Evolutionary conservation across 2,888 invertebrate species (phyloP), one percentile per base, ranked within the genome.

Genomic region (Pachydiplax longipennis): DNA sequence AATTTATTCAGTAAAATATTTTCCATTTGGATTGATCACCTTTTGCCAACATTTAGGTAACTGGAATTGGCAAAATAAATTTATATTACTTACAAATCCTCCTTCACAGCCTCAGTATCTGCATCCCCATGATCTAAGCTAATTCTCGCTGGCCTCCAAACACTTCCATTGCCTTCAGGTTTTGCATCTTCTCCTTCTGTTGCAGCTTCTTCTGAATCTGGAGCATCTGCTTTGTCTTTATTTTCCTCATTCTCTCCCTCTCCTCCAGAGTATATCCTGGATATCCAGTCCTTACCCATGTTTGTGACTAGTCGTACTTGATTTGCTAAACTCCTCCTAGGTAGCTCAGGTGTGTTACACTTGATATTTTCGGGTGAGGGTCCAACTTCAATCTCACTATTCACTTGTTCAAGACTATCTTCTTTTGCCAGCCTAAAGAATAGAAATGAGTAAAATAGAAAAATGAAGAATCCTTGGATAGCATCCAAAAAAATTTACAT

Each of bases 321-420:
- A 22, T 12, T 61, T 5, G 61, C 87, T 61, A 96, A 93, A 92
- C 95, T 96, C 92, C 95, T 96, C 22, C 96, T 94, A 92, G 96
- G 95, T 92, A 95, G 92, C 92, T 95, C 95, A 0, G 96, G 96
- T 12, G 96, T 96, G 92, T 96, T 95, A 65, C 95, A 94, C 93
- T 96, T 96, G 40, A 95, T 93, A 91, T 94, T 94, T 92, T 95
- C 95, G n/a, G 92, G 94, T 82, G 58, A 61, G 1, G 87, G 87
- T n/a, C 87, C 87, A 22, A 37, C 61, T 61, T 87, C 87, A 35
- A 87, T 87, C 37, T 37, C 87, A 87, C 73, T 31, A 31, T 58
- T 37, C 61, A 87, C 13, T 10, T 1, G 37, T 13, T 87, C 87
- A 58, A 87, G 37, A 35, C 87, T 87, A 61, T 87, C 65, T 10